Conservation (phyloP, 1,140 invertebrate genomes). For the Drosophila gunungcola region DNA sequence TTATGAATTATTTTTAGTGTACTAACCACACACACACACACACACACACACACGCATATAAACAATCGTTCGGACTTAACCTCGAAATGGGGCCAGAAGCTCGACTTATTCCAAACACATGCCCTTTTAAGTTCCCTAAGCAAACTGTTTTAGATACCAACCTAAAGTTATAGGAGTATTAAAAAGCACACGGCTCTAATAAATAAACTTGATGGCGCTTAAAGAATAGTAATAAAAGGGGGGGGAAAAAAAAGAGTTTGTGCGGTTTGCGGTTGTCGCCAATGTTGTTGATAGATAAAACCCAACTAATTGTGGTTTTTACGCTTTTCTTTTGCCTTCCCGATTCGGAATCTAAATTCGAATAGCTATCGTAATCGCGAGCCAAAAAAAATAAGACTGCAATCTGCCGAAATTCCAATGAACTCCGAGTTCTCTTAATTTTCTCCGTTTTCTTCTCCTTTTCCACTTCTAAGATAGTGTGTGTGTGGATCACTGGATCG, state of each 20-base stretch:
- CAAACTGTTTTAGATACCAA: conserved; percentile 1
- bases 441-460: neutral
- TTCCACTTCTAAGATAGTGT: neutral
- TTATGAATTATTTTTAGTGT: neutral
- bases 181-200: neutral
- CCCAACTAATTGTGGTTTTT: conserved; percentile 3
- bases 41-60: conserved; percentile 9
- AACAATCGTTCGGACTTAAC: neutral
- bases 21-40: conserved; percentile 1
- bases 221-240: neutral
- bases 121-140: neutral
- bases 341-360: neutral
- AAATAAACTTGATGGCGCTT: conserved; percentile 6
- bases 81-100: neutral
- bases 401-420: neutral
- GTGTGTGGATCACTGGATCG: neutral
- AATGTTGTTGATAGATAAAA: conserved; percentile 6
- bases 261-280: conserved; percentile 8
- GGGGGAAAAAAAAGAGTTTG: neutral
- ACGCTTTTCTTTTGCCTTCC: neutral
- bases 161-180: neutral
- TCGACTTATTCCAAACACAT: conserved; percentile 4
- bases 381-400: neutral
- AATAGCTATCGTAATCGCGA: neutral
- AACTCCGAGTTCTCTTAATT: neutral